Evolutionary conservation across 23 tunicate genomes (phyloP).

Genomic region (Diplosoma virens): DNA sequence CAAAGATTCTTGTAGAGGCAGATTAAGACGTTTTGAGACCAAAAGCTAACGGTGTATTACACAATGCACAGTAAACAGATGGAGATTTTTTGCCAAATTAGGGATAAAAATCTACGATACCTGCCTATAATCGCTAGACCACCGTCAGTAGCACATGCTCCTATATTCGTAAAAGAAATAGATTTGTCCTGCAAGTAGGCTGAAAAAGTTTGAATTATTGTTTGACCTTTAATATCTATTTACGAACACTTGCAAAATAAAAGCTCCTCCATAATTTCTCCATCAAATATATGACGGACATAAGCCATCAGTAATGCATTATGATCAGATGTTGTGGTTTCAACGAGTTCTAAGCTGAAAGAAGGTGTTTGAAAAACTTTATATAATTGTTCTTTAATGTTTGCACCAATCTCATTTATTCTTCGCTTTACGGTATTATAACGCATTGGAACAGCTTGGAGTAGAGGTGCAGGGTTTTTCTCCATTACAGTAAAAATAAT

Average conservation of each 20-base stretch:
- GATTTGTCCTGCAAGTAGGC: slow-evolving; percentile 42
- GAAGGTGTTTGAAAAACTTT: slow-evolving; percentile 6
- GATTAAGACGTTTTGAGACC: slow-evolving; percentile 15
- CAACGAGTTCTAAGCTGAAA: slow-evolving; percentile 34
- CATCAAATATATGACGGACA: too few species aligned
- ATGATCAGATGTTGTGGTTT: slow-evolving; percentile 30
- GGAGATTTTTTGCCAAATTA: slow-evolving; percentile 26
- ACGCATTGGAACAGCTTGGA: slow-evolving; percentile 30
- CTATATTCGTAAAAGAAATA: slow-evolving; percentile 20
- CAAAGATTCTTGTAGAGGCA: slow-evolving; percentile 22
- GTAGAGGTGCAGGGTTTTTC: slow-evolving; percentile 30
- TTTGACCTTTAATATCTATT: slow-evolving; percentile 26
- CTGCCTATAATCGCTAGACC: slow-evolving; percentile 30
- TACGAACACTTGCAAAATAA: slow-evolving; percentile 30
- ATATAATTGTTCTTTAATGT: slow-evolving; percentile 19
- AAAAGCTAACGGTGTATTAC: slow-evolving; percentile 42
- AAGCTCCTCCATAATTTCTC: slow-evolving; percentile 38
- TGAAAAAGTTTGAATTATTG: slow-evolving; percentile 22
- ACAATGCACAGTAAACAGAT: slow-evolving; percentile 30
- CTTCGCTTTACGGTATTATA: slow-evolving; percentile 28
- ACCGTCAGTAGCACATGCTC: slow-evolving; percentile 34
- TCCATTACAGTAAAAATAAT: slow-evolving; percentile 33
- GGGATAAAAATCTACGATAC: slow-evolving; percentile 24
- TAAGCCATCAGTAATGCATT: slow-evolving; percentile 21
- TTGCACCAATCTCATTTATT: slow-evolving; percentile 13